Base-by-base conservation (phyloP, 1,140 invertebrate genomes). In the Drosophila suzukii region DNA sequence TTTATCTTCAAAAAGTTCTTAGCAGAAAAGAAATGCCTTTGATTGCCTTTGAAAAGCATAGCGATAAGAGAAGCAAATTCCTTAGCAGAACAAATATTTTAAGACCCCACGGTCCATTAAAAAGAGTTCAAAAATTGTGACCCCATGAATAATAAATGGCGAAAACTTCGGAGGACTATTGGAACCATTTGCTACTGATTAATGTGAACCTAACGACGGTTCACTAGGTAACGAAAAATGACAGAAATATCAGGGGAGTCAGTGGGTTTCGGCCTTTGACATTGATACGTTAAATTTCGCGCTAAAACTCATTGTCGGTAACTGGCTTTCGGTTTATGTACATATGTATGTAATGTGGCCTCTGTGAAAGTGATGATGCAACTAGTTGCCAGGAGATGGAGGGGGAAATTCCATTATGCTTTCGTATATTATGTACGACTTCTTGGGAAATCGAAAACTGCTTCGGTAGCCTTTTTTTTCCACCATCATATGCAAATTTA, bases 351-450 rank as follows among this genome's bases (percentile, higher is more conserved):
- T 27, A 5, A 15, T 3, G 15, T 34, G 11, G 27, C 44, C 30
- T 30, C 47, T 53, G 65, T 27, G 47, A 66, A 54, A 66, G 47
- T 68, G 65, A 66, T 68, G 65, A 68, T 68, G 65, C 65, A 68
- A 68, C 65, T 68, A 54, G 65, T 68, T 51, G 65, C 32, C 65
- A 17, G 65, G 38, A 30, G 30, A 44, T 50, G 65, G 47, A 54
- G 50, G 24, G 61, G 65, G 47, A 44, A 66, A 36, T 30, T 68
- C 39, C 17, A 44, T 68, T 66, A 54, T 66, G 47, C 17, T 49
- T n/a, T 34, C 58, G 10, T 30, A 32, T 32, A 32, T 32, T 62
- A 62, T 57, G 60, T 62, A 66, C 60, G 17, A 44, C 49, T 34
- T 20, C 50, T 20, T 20, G 17, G 32, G 50, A 36, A 53, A 36